Evolutionary conservation across 2,113 vertebrate genomes (phyloP).

Genomic region (Atrichornis clamosus): DNA sequence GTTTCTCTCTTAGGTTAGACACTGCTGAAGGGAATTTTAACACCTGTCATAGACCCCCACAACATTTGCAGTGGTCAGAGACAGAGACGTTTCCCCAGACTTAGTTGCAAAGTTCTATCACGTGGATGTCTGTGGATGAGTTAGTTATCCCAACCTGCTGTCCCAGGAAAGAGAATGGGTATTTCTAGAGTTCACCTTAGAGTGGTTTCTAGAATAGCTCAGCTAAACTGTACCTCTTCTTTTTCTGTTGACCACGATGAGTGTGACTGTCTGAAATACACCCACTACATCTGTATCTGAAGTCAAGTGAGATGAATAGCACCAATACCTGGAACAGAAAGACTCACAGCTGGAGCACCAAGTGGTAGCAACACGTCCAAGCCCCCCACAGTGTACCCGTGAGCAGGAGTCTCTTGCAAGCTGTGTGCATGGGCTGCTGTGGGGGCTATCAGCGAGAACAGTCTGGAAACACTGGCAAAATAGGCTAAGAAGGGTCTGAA

Average conservation of each 20-base stretch:
- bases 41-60: fast-evolving
- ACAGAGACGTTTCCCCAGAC: background rate
- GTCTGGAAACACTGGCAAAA: background rate
- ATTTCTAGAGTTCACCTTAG: background rate
- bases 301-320: background rate
- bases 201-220: background rate
- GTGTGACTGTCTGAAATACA: background rate
- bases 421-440: background rate
- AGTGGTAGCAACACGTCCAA: background rate
- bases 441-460: background rate
- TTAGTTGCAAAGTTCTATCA: background rate
- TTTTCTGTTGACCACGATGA: background rate
- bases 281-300: fast-evolving
- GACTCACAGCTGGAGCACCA: background rate
- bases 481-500: background rate
- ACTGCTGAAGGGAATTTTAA: background rate
- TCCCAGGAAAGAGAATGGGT: background rate
- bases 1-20: background rate
- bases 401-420: background rate
- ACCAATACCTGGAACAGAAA: background rate
- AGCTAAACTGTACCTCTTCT: background rate
- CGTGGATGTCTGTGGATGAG: too few species aligned
- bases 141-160: background rate
- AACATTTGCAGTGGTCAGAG: background rate
- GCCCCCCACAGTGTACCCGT: background rate